These are phyloP conservation scores for Gymnobelideus leadbeateri DNA, from an alignment of 2,113 vertebrate genomes.

Conservation along the genomic window DNA sequence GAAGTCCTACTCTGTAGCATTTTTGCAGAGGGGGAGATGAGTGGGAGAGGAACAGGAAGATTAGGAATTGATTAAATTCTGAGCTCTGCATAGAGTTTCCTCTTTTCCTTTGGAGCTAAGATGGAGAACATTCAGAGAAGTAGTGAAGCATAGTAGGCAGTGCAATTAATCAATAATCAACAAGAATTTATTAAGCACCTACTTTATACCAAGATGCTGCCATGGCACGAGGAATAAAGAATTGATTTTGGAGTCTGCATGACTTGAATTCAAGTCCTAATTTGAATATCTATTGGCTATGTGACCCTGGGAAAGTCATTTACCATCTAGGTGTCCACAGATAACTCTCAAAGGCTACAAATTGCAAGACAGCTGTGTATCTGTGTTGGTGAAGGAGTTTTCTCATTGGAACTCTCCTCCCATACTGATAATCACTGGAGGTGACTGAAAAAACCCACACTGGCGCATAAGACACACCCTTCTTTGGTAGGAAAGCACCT, in stretches of 20 bases:
- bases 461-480: background rate
- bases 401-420: background rate
- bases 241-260: background rate
- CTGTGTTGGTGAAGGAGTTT: background rate
- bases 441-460: background rate
- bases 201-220: background rate
- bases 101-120: background rate
- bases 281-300: background rate
- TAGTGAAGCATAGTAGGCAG: background rate
- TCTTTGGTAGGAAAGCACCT: background rate
- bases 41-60: background rate
- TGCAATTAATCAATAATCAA: background rate
- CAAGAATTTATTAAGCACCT: background rate
- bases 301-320: background rate
- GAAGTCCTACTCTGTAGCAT: background rate
- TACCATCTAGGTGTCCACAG: background rate
- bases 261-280: background rate
- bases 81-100: background rate
- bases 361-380: background rate
- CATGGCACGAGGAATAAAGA: background rate
- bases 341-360: background rate
- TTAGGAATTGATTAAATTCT: background rate
- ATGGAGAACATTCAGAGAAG: background rate
- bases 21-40: background rate
- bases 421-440: background rate